A percentile compares a stretch with the other conserved stretches of the same genome.
phyloP scores from a whole-genome alignment of 2,888 invertebrate genomes.

The Sialis fuliginosa region DNA sequence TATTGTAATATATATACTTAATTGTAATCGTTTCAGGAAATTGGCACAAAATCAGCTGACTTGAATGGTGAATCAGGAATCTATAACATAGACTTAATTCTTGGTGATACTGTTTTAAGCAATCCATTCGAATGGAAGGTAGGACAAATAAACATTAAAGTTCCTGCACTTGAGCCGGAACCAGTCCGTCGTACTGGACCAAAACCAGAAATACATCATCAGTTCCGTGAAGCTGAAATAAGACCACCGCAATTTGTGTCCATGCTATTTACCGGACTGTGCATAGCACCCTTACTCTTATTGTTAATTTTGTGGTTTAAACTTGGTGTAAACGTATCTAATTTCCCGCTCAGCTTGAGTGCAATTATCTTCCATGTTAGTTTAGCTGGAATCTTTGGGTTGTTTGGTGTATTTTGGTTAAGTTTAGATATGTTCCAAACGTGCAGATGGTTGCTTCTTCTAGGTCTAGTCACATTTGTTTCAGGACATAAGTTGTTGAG shows the following conservation, averaged over 20 bases:
- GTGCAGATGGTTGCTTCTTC: slow-evolving; percentile 67
- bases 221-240: slow-evolving; percentile 82
- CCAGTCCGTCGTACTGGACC: slow-evolving; percentile 24
- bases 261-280: slow-evolving; percentile 73
- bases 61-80: slow-evolving; percentile 58
- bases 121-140: slow-evolving; percentile 81
- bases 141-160: slow-evolving; percentile 59
- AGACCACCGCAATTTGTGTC: slow-evolving; percentile 79
- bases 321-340: slow-evolving; percentile 71
- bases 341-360: slow-evolving; percentile 59
- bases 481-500: slow-evolving; percentile 83
- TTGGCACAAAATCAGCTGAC: slow-evolving; percentile 61
- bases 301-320: slow-evolving; percentile 72
- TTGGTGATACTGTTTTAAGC: slow-evolving; percentile 82
- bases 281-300: slow-evolving; percentile 64
- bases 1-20: slow-evolving; percentile 4
- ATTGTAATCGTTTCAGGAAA: slow-evolving; percentile 34
- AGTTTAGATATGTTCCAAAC: slow-evolving; percentile 93
- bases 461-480: slow-evolving; percentile 81
- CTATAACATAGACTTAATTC: slow-evolving; percentile 65
- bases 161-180: slow-evolving; percentile 24
- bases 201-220: slow-evolving; percentile 50
- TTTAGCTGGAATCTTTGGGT: slow-evolving; percentile 67
- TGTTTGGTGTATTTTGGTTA: slow-evolving; percentile 87
- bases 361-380: slow-evolving; percentile 84